Evolutionary conservation across 2,888 invertebrate genomes (phyloP), one percentile per base, ranked within the genome.

Genomic region (Acholoe squamosa): DNA sequence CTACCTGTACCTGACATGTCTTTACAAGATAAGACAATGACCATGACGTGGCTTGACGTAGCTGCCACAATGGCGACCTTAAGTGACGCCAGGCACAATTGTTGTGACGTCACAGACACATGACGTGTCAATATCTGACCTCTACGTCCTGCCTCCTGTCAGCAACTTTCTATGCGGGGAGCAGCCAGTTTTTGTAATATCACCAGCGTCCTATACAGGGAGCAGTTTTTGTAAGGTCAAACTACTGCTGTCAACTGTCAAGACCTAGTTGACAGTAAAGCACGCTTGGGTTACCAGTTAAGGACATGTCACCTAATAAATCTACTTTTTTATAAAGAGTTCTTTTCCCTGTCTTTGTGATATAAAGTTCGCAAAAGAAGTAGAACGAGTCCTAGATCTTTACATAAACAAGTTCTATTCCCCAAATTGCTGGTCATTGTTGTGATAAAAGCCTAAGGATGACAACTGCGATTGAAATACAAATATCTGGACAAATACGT

Each of bases 171-270:
- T 33, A 43, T 5, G 7, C 80, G 22, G n/a, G 19, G 43, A 16
- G 25, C 71, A 28, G 71, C 19, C 61, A n/a, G 3, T 76, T 25
- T 28, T 14, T 76, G n/a, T n/a, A n/a, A n/a, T 34, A 43, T 43
- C 71, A 71, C 0, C 80, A 33, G 19, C 19, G 1, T 33, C 34
- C 19, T 33, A 43, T 5, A 33, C 80, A 43, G n/a, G 19, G 43
- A 16, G 25, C 71, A 28, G 71, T 61, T 76, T 25, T 28, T 14
- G 16, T 0, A 25, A 76, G 28, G 76, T 76, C 16, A 61, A 61
- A 76, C 76, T 76, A 31, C 76, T 25, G 76, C 76, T 76, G 76
- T 76, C 76, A 76, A 76, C 76, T 31, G 28, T 76, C 76, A 31
- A 16, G 76, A 31, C 0, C 28, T 31, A 25, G 76, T 25, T 76